A percentile compares a stretch with the other conserved stretches of the same genome.
Evolutionary conservation across 2,888 invertebrate genomes (phyloP).

Genomic region (Nemotelus nigrinus): DNA sequence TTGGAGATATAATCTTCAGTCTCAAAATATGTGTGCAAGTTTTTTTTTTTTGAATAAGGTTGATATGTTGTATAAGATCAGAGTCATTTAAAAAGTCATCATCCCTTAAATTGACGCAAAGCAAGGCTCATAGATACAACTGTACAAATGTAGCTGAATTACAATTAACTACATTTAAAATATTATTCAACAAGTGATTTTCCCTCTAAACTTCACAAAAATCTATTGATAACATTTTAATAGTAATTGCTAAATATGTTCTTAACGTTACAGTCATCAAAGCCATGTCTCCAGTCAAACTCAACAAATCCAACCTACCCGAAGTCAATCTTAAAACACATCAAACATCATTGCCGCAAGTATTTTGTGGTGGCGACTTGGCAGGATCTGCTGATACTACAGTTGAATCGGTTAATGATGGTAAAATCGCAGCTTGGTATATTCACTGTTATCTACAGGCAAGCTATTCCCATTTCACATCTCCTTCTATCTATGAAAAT

Average conservation of each 20-base stretch:
- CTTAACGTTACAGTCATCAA: constrained; percentile 68
- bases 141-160: no score
- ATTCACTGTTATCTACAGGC: constrained; percentile 94
- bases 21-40: no score
- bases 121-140: no score
- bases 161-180: no score
- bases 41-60: no score
- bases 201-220: background rate
- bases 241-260: constrained; percentile 41
- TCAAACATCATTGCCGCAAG: constrained; percentile 79
- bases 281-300: constrained; percentile 80
- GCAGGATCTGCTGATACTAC: constrained; percentile 96
- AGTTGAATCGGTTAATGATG: constrained; percentile 98
- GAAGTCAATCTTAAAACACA: constrained; percentile 81
- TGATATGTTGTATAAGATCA: no score
- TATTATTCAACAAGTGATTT: no score
- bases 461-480: constrained; percentile 31
- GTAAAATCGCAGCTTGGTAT: constrained; percentile 95
- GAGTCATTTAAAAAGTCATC: no score
- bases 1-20: no score
- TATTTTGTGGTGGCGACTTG: constrained; percentile 95
- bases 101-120: no score
- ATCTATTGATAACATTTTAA: no score
- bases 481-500: constrained; percentile 39
- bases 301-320: constrained; percentile 84